phyloP scores from a whole-genome alignment of 2,113 vertebrate genomes.

The Zeus faber region DNA sequence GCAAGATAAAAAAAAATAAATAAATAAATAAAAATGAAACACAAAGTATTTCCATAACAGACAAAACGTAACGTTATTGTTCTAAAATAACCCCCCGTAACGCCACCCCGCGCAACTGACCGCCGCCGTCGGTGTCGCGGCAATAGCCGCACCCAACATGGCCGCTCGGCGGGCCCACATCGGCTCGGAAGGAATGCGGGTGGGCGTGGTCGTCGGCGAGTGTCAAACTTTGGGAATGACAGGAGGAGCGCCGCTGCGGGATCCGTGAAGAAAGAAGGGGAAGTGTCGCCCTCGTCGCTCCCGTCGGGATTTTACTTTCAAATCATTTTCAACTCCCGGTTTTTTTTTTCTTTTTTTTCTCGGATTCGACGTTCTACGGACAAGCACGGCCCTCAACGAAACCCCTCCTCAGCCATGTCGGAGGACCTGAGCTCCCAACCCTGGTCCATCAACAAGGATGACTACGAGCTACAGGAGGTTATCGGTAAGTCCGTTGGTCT shows the following conservation, averaged over 20 bases:
- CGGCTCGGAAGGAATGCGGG: slow-evolving; percentile 65
- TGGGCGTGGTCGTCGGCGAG: slow-evolving; percentile 75
- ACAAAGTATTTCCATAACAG: no score
- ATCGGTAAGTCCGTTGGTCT: slow-evolving; percentile 82
- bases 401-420: slow-evolving; percentile 85
- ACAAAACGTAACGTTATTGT: not conserved
- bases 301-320: slow-evolving; percentile 57
- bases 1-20: not conserved
- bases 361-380: slow-evolving; percentile 19
- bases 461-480: slow-evolving; percentile 95
- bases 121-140: no score
- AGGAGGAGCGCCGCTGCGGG: slow-evolving; percentile 66
- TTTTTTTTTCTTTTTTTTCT: slow-evolving; percentile 5
- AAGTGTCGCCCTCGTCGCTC: slow-evolving; percentile 61
- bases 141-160: slow-evolving; percentile 61
- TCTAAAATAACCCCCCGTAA: no score
- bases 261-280: slow-evolving; percentile 65
- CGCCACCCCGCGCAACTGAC: no score
- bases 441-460: slow-evolving; percentile 96
- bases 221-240: slow-evolving; percentile 83
- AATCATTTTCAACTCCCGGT: slow-evolving; percentile 42
- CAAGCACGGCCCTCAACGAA: slow-evolving; percentile 38
- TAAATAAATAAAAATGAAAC: no score
- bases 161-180: slow-evolving; percentile 49
- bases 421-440: slow-evolving; percentile 90